Evolutionary conservation across 2,797 vertebrate genomes (phyloP), one percentile per base, ranked within the genome.

Genomic region (Mergus octosetaceus): DNA sequence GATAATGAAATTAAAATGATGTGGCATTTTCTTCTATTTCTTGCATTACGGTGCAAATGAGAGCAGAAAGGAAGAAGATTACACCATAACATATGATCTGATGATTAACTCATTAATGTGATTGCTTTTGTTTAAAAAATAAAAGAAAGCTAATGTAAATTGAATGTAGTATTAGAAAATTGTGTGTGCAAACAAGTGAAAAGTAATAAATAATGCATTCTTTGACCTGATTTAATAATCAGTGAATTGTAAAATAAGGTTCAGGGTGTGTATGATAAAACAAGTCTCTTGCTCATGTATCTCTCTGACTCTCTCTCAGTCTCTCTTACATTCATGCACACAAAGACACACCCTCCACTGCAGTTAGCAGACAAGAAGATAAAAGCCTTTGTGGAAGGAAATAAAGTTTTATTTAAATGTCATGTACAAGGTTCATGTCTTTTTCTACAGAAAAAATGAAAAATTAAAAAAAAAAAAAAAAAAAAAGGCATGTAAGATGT

Each of bases 1-100:
- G 14, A 19, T 88, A 94, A 91, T 78, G 12, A 91, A 88, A 61
- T 86, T 62, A 60, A 88, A 94, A 87, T 75, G 76, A 57, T 70
- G 11, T 66, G 9, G 6, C 22, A 38, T 85, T 89, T 56, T 76
- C 5, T 80, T 85, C 36, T 81, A 25, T 61, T 49, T 68, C 76
- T 87, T 92, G 43, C 47, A 45, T 68, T 90, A 88, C 19, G 3
- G n/a, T 49, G 34, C 83, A 87, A 90, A 86, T 21, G 3, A 9
- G 22, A 82, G 9, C 14, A 85, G 24, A 86, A 72, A 56, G 16
- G 10, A 81, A 79, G 75, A 87, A 78, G 1, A 73, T 45, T 45
- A 16, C 4, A 28, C 54, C 18, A 62, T 39, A 93, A 57, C 27
- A 41, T 57, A 58, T 27, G 53, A 54, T 18, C 7, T 65, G 64